phyloP scores from a whole-genome alignment of 30 jellyfish, hydroid and myxozoan genomes.

The Phacellophora camtschatica region DNA sequence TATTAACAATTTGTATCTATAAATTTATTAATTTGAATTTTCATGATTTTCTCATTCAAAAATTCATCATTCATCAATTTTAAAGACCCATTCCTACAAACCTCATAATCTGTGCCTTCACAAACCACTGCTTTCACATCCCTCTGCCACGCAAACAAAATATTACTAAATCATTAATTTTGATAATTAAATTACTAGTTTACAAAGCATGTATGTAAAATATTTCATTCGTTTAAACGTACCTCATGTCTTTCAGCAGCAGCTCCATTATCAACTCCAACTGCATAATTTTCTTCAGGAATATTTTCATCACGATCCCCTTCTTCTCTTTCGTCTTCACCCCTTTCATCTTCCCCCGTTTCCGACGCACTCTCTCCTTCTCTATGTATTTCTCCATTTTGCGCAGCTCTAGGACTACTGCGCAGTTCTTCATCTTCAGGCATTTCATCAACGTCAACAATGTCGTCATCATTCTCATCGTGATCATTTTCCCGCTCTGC shows the following conservation, averaged over 20 bases:
- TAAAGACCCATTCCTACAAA: too few relatives aligned
- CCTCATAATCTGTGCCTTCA: too few relatives aligned
- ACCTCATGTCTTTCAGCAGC: not conserved
- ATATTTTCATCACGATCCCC: slow-evolving; percentile 23
- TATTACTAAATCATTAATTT: not conserved
- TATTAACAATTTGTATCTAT: too few relatives aligned
- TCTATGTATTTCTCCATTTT: not conserved
- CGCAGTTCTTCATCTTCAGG: slow-evolving; percentile 76
- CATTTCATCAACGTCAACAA: slow-evolving; percentile 57
- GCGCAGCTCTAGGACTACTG: slow-evolving; percentile 26
- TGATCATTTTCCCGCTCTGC: not conserved
- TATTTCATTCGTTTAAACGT: not conserved
- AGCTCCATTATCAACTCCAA: not conserved
- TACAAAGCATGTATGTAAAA: not conserved
- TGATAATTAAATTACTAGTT: not conserved
- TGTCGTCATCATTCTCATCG: slow-evolving; percentile 27
- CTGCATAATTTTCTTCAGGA: not conserved
- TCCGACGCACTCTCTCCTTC: slow-evolving; percentile 9
- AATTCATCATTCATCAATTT: too few relatives aligned
- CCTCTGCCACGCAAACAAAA: not conserved
- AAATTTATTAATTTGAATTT: too few relatives aligned
- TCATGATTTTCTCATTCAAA: too few relatives aligned
- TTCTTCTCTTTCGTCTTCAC: slow-evolving; percentile 57
- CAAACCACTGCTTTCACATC: not conserved
- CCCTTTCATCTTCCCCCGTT: slow-evolving; percentile 16